phyloP scores from a whole-genome alignment of 2,888 invertebrate genomes.

The Caenorhabditis macrosperma region DNA sequence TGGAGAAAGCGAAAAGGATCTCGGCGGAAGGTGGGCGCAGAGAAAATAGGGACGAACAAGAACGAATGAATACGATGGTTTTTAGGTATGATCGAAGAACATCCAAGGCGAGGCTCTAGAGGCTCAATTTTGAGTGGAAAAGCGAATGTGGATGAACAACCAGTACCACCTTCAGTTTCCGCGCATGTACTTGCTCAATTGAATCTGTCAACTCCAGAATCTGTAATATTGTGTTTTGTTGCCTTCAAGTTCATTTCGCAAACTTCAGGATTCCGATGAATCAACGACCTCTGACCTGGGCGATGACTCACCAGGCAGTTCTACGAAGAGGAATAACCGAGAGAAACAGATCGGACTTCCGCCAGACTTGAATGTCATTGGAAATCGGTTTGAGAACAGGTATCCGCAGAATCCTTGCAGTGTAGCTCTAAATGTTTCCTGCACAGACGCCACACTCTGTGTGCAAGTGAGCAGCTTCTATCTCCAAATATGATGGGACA shows the following conservation, averaged over 20 bases:
- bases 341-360: slow-evolving; percentile 53
- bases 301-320: slow-evolving; percentile 61
- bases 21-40: slow-evolving; percentile 50
- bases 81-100: slow-evolving; percentile 34
- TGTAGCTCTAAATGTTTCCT: neutral
- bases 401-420: neutral
- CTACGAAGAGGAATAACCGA: slow-evolving; percentile 44
- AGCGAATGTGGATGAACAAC: slow-evolving; percentile 63
- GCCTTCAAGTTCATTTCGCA: neutral
- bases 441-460: slow-evolving; percentile 73
- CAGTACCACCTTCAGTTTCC: slow-evolving; percentile 72
- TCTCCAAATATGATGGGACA: slow-evolving; percentile 65
- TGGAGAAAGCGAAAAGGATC: slow-evolving; percentile 69
- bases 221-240: slow-evolving; percentile 59
- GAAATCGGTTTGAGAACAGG: slow-evolving; percentile 62
- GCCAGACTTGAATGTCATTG: slow-evolving; percentile 42
- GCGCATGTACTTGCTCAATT: slow-evolving; percentile 77
- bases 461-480: slow-evolving; percentile 72
- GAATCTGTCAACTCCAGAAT: slow-evolving; percentile 74
- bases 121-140: slow-evolving; percentile 74
- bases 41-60: no score
- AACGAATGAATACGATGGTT: neutral
- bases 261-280: slow-evolving; percentile 76
- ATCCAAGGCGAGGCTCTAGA: slow-evolving; percentile 58
- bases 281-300: slow-evolving; percentile 73